Evolutionary conservation across 1,140 invertebrate species (phyloP).

Genomic region (Periplaneta americana): DNA sequence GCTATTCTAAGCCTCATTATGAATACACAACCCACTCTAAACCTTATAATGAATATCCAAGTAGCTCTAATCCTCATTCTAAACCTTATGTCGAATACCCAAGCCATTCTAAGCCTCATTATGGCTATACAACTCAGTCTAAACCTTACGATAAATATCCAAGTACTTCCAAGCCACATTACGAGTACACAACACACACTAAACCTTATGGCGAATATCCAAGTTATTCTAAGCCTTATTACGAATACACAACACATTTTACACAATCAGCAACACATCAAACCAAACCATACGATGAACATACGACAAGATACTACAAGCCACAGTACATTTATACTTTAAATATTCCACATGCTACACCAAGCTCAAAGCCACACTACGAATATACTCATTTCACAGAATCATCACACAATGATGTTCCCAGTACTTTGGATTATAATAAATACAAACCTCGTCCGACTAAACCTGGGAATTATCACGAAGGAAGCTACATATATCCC

Average conservation of each 20-base stretch:
- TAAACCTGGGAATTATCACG: background rate
- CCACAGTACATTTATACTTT: background rate
- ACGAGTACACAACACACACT: background rate
- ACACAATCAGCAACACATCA: background rate
- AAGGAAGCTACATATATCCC: background rate
- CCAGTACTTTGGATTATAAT: background rate
- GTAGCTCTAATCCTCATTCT: background rate
- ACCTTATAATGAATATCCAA: background rate
- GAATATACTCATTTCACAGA: background rate
- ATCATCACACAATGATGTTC: background rate
- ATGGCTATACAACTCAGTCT: background rate
- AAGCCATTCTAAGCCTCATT: background rate
- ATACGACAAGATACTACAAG: background rate
- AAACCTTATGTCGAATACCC: background rate
- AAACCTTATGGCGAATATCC: background rate
- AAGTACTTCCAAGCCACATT: background rate
- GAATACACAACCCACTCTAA: background rate
- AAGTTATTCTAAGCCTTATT: background rate
- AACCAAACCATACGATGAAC: background rate
- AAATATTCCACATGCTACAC: background rate
- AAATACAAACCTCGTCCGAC: constrained; percentile 1
- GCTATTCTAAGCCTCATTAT: background rate
- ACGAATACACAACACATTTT: background rate
- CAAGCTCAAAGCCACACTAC: background rate
- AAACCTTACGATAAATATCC: background rate